Evolutionary conservation across 2,113 vertebrate species (phyloP).

Genomic region (Vulpes lagopus): DNA sequence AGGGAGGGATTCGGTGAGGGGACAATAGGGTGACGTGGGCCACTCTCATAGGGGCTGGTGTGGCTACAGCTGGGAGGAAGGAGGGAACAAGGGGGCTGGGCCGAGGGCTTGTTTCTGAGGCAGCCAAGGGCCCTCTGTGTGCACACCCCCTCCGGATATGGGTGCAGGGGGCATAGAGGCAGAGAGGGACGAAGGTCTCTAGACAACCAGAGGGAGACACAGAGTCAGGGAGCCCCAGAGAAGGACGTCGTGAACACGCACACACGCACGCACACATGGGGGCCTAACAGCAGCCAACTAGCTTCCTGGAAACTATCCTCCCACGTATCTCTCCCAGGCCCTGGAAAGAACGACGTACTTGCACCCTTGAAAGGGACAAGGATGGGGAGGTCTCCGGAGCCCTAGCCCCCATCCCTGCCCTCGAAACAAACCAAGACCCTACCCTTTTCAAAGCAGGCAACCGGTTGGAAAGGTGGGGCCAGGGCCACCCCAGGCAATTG

Average conservation of each 20-base stretch:
- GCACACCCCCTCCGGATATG: fast-evolving
- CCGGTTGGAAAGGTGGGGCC: background rate
- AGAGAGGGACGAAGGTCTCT: too few species aligned
- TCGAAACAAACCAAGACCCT: background rate
- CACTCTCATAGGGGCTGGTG: background rate
- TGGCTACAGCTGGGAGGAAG: background rate
- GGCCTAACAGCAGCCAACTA: background rate
- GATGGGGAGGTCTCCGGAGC: too few species aligned
- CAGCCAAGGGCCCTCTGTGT: background rate
- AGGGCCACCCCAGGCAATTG: fast-evolving
- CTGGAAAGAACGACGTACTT: fast-evolving
- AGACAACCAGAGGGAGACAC: background rate
- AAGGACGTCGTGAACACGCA: background rate
- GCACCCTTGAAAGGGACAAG: background rate
- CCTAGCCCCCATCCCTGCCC: background rate
- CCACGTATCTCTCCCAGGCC: background rate
- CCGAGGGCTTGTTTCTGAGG: background rate
- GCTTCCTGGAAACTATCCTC: background rate
- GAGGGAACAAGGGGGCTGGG: background rate
- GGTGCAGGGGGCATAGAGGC: too few species aligned
- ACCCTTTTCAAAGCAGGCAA: background rate
- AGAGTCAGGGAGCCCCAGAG: background rate
- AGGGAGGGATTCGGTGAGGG: background rate
- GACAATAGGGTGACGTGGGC: background rate
- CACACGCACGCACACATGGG: background rate